phyloP scores from a whole-genome alignment of 2,797 vertebrate genomes.

The Kryptolebias ocellatus region DNA sequence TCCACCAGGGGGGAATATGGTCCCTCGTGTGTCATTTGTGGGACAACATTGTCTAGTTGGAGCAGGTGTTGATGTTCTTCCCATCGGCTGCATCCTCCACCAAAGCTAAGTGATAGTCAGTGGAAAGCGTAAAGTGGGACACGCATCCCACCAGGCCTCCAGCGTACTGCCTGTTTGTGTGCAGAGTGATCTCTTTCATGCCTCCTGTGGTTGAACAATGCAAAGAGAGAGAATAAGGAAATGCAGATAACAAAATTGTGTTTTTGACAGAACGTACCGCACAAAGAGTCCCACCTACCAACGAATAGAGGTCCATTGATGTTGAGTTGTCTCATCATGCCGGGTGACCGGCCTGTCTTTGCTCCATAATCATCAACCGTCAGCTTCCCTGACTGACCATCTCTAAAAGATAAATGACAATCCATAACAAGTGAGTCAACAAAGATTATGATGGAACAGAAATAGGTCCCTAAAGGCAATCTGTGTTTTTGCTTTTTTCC shows the following conservation, averaged over 20 bases:
- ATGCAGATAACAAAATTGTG: background rate
- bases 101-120: conserved; percentile 92
- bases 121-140: conserved; percentile 96
- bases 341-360: conserved; percentile 90
- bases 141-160: conserved; percentile 93
- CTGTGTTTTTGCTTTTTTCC: too few species aligned
- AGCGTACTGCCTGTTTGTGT: conserved; percentile 92
- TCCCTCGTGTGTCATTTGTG: background rate
- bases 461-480: too few species aligned
- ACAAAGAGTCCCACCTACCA: conserved; percentile 79
- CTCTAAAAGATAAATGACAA: conserved; percentile 72
- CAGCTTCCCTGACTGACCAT: conserved; percentile 93
- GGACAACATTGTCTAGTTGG: conserved; percentile 81
- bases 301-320: conserved; percentile 91
- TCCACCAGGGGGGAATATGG: conserved; percentile 12
- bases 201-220: conserved; percentile 82
- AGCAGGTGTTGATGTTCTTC: conserved; percentile 98
- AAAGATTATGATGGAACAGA: too few species aligned
- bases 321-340: conserved; percentile 95
- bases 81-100: conserved; percentile 93
- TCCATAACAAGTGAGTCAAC: too few species aligned
- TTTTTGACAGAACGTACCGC: background rate
- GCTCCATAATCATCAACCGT: conserved; percentile 96
- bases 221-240: background rate
- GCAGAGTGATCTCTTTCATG: conserved; percentile 94